phyloP scores from a whole-genome alignment of 2,888 invertebrate species.

The Calliphora vomitoria region DNA sequence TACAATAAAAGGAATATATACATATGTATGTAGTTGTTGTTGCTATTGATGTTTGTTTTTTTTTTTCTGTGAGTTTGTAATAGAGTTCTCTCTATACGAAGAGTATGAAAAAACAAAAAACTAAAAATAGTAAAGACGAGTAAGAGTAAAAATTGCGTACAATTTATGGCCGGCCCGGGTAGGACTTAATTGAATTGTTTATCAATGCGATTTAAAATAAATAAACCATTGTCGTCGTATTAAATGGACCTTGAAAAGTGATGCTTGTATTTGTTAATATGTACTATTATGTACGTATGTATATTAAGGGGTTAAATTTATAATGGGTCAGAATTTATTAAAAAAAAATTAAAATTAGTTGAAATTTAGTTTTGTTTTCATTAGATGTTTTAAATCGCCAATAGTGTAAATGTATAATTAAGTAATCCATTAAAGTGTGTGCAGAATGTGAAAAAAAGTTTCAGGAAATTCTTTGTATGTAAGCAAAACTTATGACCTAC shows the following conservation, averaged over 20 bases:
- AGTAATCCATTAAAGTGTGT: neutral
- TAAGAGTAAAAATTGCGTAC: neutral
- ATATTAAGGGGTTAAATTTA: neutral
- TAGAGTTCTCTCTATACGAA: neutral
- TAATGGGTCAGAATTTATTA: neutral
- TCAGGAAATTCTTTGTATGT: too few species aligned
- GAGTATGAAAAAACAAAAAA: neutral
- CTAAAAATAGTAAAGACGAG: neutral
- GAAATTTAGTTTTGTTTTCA: neutral
- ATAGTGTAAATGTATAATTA: neutral
- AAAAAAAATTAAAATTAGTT: too few species aligned
- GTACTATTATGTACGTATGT: neutral
- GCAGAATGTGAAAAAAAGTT: neutral
- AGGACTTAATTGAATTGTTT: slow-evolving; percentile 16
- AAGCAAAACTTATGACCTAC: neutral
- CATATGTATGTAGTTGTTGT: neutral
- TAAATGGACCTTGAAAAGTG: slow-evolving; percentile 25
- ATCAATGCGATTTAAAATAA: slow-evolving; percentile 10
- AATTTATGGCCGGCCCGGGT: neutral
- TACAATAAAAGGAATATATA: neutral
- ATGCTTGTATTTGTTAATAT: neutral
- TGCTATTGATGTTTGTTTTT: neutral
- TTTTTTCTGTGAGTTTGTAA: neutral
- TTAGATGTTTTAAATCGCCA: neutral
- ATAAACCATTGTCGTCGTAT: neutral